Percentiles rank a stretch among this genome's conserved stretches.
These are phyloP conservation scores for Doryteuthis pealeii DNA, from an alignment of 1,140 invertebrate species.

Conservation along the genomic window DNA sequence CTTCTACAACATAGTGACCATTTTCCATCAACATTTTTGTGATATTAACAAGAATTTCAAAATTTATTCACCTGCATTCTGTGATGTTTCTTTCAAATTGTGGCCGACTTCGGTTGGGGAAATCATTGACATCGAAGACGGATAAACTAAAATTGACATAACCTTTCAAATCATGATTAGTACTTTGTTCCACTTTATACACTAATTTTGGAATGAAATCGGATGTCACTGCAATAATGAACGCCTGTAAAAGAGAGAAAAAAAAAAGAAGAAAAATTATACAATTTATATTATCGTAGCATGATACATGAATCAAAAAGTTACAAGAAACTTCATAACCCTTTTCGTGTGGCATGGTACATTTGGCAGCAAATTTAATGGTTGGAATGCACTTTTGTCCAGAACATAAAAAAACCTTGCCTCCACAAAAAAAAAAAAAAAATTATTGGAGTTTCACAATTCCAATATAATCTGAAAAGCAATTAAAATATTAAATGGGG, in stretches of 20 bases:
- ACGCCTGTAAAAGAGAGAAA: slow-evolving; percentile 40
- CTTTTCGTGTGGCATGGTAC: too few species aligned
- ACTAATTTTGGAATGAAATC: slow-evolving; percentile 56
- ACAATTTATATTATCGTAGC: neutral
- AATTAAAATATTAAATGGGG: too few species aligned
- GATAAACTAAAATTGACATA: slow-evolving; percentile 85
- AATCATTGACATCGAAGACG: slow-evolving; percentile 76
- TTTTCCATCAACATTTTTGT: too few species aligned
- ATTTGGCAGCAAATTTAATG: too few species aligned
- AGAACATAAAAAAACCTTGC: too few species aligned
- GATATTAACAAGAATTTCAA: too few species aligned
- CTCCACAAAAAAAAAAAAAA: too few species aligned
- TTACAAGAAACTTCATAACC: neutral
- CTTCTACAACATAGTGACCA: too few species aligned
- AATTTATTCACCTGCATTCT: slow-evolving; percentile 68
- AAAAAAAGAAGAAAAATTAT: slow-evolving; percentile 17
- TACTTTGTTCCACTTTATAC: slow-evolving; percentile 64
- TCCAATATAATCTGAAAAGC: too few species aligned
- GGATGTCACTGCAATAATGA: slow-evolving; percentile 57
- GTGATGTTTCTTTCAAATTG: slow-evolving; percentile 54
- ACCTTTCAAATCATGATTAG: slow-evolving; percentile 69
- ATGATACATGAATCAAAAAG: neutral
- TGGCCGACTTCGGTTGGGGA: slow-evolving; percentile 57
- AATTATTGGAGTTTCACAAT: too few species aligned
- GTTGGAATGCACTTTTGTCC: too few species aligned